Base-by-base conservation (phyloP, 2,113 vertebrate species). In the Pterocles orientalis region DNA sequence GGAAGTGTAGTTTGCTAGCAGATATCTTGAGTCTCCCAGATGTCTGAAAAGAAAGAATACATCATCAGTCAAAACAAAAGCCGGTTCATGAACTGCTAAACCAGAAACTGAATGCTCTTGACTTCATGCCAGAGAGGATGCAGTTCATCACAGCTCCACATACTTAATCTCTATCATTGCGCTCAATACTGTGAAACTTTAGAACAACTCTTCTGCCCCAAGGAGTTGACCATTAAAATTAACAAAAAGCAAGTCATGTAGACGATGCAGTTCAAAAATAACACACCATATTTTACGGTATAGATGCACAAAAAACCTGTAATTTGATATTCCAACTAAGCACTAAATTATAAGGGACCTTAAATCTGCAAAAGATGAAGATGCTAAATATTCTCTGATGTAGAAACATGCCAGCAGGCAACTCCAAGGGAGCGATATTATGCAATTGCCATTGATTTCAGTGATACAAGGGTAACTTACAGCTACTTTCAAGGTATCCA, bases 101-200 rank as follows among this genome's bases (percentile, higher is more conserved):
- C 53, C 81, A 96, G 91, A 94, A 96, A 96, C 88, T 85, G 83
- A 86, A 82, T 6, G 45, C 69, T 94, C 83, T 94, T 96, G 96
- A 92, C 88, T 92, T 51, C 12, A 1, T 79, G 95, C 96, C 96
- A 95, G 61, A 94, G 86, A 96, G 95, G 95, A 94, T 96, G 96
- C 73, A 96, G 95, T 96, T 95, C 94, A 92, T 96, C 95, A 95
- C 70, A 65, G 73, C 24, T 87, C 83, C 96, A 96, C 95, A 79
- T 95, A 96, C 86, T 96, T 89, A 91, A 96, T 97, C 96, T 94
- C 92, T 94, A 94, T 94, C 92, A 72, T 29, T 84, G 86, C 3
- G 50, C 83, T 89, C 92, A 78, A 21, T 82, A 19, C 94, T 82
- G 77, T 76, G 92, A 96, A 96, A 96, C 88, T 91, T 84, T 88